Conservation (phyloP, 2,888 invertebrate species). For the Macrophya alboannulata region DNA sequence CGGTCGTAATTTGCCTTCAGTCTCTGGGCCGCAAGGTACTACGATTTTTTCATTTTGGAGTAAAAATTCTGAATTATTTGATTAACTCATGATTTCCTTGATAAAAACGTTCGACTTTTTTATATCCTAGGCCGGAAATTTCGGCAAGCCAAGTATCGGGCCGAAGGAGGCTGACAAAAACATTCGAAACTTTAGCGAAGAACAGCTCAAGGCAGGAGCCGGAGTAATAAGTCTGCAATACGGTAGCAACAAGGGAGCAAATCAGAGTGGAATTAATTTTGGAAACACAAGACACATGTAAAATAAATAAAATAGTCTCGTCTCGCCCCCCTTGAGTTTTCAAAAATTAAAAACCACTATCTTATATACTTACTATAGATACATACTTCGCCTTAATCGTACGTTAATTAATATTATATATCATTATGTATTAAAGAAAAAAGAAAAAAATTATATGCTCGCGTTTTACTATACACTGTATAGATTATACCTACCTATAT, state of each 20-base stretch:
- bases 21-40: slow-evolving; percentile 96
- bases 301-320: slow-evolving; percentile 72
- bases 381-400: slow-evolving; percentile 37
- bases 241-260: slow-evolving; percentile 99
- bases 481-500: background rate
- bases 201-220: slow-evolving; percentile 96
- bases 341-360: slow-evolving; percentile 6
- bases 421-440: background rate
- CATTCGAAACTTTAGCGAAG: slow-evolving; percentile 95
- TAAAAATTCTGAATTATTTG: too few relatives aligned
- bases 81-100: too few relatives aligned
- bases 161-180: slow-evolving; percentile 99
- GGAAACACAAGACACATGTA: slow-evolving; percentile 99
- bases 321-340: background rate
- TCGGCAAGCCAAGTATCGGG: slow-evolving; percentile 94
- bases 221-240: slow-evolving; percentile 97
- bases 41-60: background rate
- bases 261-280: slow-evolving; percentile 97
- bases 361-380: slow-evolving; percentile 13
- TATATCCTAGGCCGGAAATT: slow-evolving; percentile 87
- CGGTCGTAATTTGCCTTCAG: slow-evolving; percentile 97
- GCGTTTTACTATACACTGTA: background rate
- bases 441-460: background rate
- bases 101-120: slow-evolving; percentile 29
- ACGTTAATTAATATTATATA: slow-evolving; percentile 30